Base-by-base conservation (phyloP, 2,888 invertebrate genomes). In the Papilio protenor region DNA sequence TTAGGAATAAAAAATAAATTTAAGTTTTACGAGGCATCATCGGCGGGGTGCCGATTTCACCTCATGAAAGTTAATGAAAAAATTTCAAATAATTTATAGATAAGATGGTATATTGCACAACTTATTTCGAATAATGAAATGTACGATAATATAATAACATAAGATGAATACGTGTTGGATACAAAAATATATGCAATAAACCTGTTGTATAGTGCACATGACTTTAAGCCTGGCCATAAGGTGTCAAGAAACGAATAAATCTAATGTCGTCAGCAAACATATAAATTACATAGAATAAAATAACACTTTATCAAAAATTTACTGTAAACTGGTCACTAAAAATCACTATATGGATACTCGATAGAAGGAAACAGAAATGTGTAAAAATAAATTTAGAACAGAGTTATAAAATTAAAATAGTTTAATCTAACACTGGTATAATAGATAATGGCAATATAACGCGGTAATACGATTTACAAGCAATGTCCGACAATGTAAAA, bases 101-200 rank as follows among this genome's bases (percentile, higher is more conserved):
- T 64, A n/a, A 40, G 4, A n/a, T 18, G 18, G 64, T 40, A n/a
- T 64, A 64, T 64, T 18, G 18, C n/a, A 66, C 2, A 66, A 11
- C 33, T 40, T 33, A 33, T 40, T 64, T 40, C 10, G 11, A 59
- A 59, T 10, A 11, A 3, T 12, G 47, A 59, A 61, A 27, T 23
- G 12, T 40, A 21, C 45, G 0, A 66, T 8, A 40, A 8, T 40
- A n/a, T 45, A 45, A 66, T 61, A 61, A 45, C 66, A 21, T 45
- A n/a, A 18, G 45, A n/a, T 66, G 6, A 8, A 40, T 40, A 21
- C 86, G 85, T 84, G 45, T 66, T 66, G 40, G 55, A 23, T 33
- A 33, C 27, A 72, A 33, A 55, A 2, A 33, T 59, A 59, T 69
- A 40, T 75, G 52, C n/a, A 16, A 55, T 55, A 61, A 72, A 64